phyloP scores from a whole-genome alignment of 2,888 invertebrate genomes.

The Archips crataeganus region DNA sequence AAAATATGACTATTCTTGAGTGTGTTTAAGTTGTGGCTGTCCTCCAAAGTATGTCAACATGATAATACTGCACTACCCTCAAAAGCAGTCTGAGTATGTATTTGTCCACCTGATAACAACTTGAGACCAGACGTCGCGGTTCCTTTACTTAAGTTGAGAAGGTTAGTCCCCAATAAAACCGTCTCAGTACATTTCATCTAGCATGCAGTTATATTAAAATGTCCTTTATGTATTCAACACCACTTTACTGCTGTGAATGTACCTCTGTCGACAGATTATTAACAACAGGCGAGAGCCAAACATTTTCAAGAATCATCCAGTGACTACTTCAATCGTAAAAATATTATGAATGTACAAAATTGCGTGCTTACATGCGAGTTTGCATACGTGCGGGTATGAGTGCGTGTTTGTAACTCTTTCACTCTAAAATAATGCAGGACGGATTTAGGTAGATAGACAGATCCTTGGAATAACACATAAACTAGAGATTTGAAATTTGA shows the following conservation, averaged over 20 bases:
- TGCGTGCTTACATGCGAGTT: too few relatives aligned
- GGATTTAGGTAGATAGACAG: too few relatives aligned
- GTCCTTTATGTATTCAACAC: background rate
- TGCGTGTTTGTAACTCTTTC: too few relatives aligned
- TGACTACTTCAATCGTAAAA: too few relatives aligned
- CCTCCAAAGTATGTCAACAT: conserved; percentile 2
- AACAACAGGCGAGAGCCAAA: too few relatives aligned
- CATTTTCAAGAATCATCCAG: too few relatives aligned
- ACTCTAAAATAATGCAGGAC: too few relatives aligned
- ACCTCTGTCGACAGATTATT: too few relatives aligned
- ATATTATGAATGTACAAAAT: too few relatives aligned
- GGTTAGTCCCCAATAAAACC: background rate
- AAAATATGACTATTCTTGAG: background rate
- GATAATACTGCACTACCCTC: conserved; percentile 7
- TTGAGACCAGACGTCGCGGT: background rate
- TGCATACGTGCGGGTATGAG: too few relatives aligned
- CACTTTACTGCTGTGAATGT: background rate
- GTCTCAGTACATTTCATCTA: background rate
- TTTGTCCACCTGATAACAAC: conserved; percentile 11
- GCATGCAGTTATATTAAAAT: background rate
- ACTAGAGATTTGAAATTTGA: too few relatives aligned
- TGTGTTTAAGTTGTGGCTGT: background rate
- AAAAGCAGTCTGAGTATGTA: background rate
- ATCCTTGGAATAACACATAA: too few relatives aligned
- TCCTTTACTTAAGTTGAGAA: background rate